A percentile compares a stretch with the other conserved stretches of the same genome.
Evolutionary conservation across 2,113 vertebrate genomes (phyloP).

Genomic region (Syrmaticus mikado): DNA sequence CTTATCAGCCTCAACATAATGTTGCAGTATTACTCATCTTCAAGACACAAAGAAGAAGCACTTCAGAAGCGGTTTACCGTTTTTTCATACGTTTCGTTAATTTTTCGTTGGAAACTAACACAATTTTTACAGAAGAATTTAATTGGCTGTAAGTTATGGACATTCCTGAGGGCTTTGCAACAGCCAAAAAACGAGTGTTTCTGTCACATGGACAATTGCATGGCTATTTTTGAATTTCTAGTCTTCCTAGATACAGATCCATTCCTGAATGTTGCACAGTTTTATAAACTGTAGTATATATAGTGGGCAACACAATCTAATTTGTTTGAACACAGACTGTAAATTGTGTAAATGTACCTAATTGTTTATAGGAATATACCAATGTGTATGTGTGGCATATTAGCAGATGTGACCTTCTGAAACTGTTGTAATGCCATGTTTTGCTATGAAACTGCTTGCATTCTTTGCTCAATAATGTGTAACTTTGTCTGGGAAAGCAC

Average conservation of each 20-base stretch:
- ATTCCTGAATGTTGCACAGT: constrained; percentile 69
- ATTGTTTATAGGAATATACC: constrained; percentile 81
- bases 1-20: constrained; percentile 81
- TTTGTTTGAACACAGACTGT: constrained; percentile 87
- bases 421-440: constrained; percentile 79
- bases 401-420: constrained; percentile 75
- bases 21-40: constrained; percentile 79
- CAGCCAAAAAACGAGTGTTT: constrained; percentile 79
- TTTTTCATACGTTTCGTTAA: constrained; percentile 73
- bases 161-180: constrained; percentile 73
- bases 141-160: constrained; percentile 81
- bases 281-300: constrained; percentile 68
- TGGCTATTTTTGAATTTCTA: constrained; percentile 70
- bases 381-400: constrained; percentile 78
- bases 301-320: constrained; percentile 75
- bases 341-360: constrained; percentile 79
- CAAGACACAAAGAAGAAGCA: constrained; percentile 82
- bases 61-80: constrained; percentile 76
- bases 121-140: constrained; percentile 79
- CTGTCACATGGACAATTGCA: constrained; percentile 76
- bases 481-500: constrained; percentile 80
- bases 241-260: constrained; percentile 64
- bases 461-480: constrained; percentile 76
- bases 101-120: constrained; percentile 80
- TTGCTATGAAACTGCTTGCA: constrained; percentile 79